Percentiles rank a stretch among this genome's conserved stretches.
phyloP scores from a whole-genome alignment of 2,888 invertebrate species.

The Sphaerophoria taeniata region DNA sequence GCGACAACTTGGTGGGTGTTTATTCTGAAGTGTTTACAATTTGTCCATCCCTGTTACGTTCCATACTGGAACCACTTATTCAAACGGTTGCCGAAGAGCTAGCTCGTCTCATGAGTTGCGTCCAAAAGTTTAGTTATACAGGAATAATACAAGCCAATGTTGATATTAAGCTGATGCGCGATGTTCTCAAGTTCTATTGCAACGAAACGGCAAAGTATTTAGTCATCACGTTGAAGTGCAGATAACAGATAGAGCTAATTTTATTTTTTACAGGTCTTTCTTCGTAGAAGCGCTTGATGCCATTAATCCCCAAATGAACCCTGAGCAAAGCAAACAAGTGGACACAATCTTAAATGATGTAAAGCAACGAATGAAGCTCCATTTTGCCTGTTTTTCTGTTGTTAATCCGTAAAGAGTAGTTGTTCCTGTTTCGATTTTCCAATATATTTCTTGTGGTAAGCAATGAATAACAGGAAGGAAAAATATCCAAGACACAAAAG shows the following conservation, averaged over 20 bases:
- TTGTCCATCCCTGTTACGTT: conserved; percentile 90
- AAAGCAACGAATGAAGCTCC: conserved; percentile 87
- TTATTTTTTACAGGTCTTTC: conserved; percentile 86
- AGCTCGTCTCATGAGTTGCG: conserved; percentile 92
- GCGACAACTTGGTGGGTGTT: conserved; percentile 88
- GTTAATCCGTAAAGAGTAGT: conserved; percentile 78
- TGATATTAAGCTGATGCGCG: conserved; percentile 88
- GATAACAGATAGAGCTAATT: not conserved
- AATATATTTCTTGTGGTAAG: too few species aligned
- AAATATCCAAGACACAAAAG: too few species aligned
- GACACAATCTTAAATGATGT: conserved; percentile 86
- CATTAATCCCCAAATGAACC: conserved; percentile 87
- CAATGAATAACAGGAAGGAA: too few species aligned
- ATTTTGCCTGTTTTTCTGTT: conserved; percentile 86
- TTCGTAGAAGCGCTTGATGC: conserved; percentile 92
- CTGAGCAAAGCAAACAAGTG: conserved; percentile 86
- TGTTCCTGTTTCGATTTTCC: too few species aligned
- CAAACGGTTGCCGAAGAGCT: conserved; percentile 97
- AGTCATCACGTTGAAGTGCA: not conserved
- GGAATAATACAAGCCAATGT: conserved; percentile 91
- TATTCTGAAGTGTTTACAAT: conserved; percentile 84
- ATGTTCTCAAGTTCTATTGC: conserved; percentile 86
- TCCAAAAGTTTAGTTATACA: conserved; percentile 87
- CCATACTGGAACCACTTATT: conserved; percentile 90
- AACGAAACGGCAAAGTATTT: conserved; percentile 87